Conservation (phyloP, 2,113 vertebrate genomes). For the Panthera uncia region DNA sequence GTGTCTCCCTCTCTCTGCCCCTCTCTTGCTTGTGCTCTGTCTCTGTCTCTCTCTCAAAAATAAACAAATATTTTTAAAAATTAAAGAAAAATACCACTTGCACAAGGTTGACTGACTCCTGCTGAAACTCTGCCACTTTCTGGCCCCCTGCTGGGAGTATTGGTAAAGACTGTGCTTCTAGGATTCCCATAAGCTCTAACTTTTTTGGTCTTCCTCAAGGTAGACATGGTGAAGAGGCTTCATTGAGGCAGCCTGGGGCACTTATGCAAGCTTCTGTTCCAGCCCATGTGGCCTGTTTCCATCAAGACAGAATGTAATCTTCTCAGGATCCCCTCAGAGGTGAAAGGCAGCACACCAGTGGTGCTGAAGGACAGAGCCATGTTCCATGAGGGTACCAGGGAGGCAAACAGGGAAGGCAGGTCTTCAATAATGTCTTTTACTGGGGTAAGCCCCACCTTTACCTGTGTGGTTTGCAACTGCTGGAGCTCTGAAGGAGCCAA, state of each 20-base stretch:
- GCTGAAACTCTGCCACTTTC: background rate
- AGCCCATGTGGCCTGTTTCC: background rate
- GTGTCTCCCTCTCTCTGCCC: too few species aligned
- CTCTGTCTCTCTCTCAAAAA: too few species aligned
- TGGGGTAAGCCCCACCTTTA: background rate
- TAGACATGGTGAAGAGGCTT: background rate
- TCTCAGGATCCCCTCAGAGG: background rate
- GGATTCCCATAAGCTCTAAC: background rate
- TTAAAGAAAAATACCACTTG: background rate
- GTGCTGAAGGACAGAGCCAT: background rate
- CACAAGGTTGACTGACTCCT: background rate
- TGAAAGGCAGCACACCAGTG: background rate
- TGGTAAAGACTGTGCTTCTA: background rate
- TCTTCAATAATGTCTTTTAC: background rate
- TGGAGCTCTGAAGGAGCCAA: background rate
- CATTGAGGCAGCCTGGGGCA: background rate
- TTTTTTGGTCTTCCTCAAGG: slow-evolving; percentile 2
- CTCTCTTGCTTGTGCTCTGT: too few species aligned
- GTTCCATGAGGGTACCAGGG: background rate
- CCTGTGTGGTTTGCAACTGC: background rate
- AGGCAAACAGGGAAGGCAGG: background rate
- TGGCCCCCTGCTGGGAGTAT: background rate
- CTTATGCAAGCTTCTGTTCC: background rate
- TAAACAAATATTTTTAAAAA: too few species aligned
- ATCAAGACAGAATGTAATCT: background rate